Evolutionary conservation across 1,140 invertebrate species (phyloP).

Genomic region (Berghia stephanieae): DNA sequence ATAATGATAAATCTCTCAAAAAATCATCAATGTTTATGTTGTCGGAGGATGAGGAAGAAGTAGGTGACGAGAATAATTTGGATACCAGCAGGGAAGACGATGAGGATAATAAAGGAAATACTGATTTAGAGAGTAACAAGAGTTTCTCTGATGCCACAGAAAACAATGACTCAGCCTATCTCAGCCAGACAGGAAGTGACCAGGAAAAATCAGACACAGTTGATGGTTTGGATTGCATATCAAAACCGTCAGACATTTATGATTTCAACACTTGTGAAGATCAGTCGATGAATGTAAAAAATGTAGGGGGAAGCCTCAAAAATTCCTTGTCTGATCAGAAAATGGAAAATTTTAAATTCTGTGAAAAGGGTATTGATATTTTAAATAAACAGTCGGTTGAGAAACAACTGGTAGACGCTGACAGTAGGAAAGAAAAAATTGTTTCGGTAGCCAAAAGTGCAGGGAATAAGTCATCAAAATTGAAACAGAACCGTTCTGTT

Average conservation of each 20-base stretch:
- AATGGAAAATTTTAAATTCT: not conserved
- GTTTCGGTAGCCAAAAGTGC: not conserved
- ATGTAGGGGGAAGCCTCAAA: not conserved
- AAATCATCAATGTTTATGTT: no score
- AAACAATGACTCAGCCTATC: constrained; percentile 32
- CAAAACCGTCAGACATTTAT: not conserved
- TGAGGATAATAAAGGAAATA: constrained; percentile 17
- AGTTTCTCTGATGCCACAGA: constrained; percentile 28
- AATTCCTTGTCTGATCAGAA: not conserved
- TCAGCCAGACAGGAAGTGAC: constrained; percentile 30
- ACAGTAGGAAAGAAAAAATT: not conserved
- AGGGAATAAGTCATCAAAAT: no score
- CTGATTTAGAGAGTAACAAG: constrained; percentile 24
- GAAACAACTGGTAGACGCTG: not conserved
- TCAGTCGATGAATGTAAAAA: not conserved
- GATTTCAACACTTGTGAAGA: not conserved
- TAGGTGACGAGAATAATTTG: not conserved
- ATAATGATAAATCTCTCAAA: no score
- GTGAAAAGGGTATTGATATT: no score
- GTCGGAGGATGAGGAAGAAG: not conserved
- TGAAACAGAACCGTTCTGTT: no score
- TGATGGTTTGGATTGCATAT: constrained; percentile 18
- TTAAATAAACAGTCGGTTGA: not conserved
- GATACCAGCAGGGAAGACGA: not conserved
- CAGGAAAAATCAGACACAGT: constrained; percentile 23